A percentile compares a stretch with the other conserved stretches of the same genome.
phyloP scores from a whole-genome alignment of 2,888 invertebrate genomes.

The Gymnocheta viridis region DNA sequence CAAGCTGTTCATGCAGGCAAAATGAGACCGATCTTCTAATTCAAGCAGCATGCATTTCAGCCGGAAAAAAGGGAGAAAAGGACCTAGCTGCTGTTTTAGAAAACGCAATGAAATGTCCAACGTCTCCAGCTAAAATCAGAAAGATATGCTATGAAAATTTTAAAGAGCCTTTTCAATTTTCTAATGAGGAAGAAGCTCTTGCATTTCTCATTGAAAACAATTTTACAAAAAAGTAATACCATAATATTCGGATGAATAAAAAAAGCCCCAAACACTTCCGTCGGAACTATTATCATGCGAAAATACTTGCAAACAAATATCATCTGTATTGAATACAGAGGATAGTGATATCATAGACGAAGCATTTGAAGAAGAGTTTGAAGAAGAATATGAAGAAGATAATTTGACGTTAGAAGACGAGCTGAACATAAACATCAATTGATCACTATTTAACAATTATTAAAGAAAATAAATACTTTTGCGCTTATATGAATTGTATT shows the following conservation, averaged over 20 bases:
- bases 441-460: too few relatives aligned
- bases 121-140: background rate
- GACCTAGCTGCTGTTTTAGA: constrained; percentile 5
- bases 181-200: background rate
- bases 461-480: too few relatives aligned
- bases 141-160: background rate
- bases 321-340: too few relatives aligned
- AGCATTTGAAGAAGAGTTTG: too few relatives aligned
- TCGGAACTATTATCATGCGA: too few relatives aligned
- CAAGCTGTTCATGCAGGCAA: background rate
- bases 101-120: constrained; percentile 9
- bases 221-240: background rate
- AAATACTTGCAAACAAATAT: too few relatives aligned
- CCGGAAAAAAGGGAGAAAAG: background rate
- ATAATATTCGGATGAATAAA: background rate
- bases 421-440: too few relatives aligned
- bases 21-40: background rate
- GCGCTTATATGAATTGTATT: too few relatives aligned
- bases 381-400: too few relatives aligned
- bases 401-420: too few relatives aligned
- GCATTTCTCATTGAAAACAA: constrained; percentile 8
- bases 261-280: too few relatives aligned
- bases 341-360: too few relatives aligned
- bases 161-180: background rate
- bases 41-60: constrained; percentile 5